Evolutionary conservation across 2,113 vertebrate species (phyloP), one percentile per base, ranked within the genome.

Genomic region (Cranoglanis bouderius): DNA sequence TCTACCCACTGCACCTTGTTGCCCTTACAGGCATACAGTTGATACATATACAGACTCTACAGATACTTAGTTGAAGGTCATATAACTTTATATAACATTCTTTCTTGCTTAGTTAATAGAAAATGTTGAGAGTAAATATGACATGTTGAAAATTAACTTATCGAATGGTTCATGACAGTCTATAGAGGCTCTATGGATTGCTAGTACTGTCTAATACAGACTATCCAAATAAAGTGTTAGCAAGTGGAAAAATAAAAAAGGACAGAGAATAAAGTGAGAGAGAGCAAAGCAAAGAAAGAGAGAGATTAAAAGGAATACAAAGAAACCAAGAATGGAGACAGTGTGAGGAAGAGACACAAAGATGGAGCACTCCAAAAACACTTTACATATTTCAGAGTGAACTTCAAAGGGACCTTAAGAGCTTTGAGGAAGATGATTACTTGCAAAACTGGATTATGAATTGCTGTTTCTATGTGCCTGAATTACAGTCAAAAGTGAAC

Each of bases 341-440:
- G n/a, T 19, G 57, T 81, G 43, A 49, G 8, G 21, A 21, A 82
- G 75, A 49, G 35, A 53, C 18, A 82, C 38, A 86, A 86, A 82
- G 65, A 90, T 35, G 32, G 14, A 85, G 51, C n/a, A 55, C 88
- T 86, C 67, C 43, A 67, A 82, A 43, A 61, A 82, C 43, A 78
- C 85, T 55, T 18, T 43, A 14, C 35, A 19, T 90, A 46, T 85
- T 80, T 87, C 61, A 65, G 43, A 67, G 74, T 70, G 63, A 87
- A 85, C 72, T 72, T 81, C 29, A 87, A 63, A 90, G 81, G 61
- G 77, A 72, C 57, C 35, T 24, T 51, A 90, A 84, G 46, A 53
- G 40, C 32, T 87, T 86, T 65, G 24, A 87, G 35, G 46, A 67
- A 53, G 51, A 77, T 84, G 80, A 84, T 83, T 65, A 87, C 43